phyloP scores from a whole-genome alignment of 2,113 vertebrate genomes.

The Oenanthe melanoleuca region DNA sequence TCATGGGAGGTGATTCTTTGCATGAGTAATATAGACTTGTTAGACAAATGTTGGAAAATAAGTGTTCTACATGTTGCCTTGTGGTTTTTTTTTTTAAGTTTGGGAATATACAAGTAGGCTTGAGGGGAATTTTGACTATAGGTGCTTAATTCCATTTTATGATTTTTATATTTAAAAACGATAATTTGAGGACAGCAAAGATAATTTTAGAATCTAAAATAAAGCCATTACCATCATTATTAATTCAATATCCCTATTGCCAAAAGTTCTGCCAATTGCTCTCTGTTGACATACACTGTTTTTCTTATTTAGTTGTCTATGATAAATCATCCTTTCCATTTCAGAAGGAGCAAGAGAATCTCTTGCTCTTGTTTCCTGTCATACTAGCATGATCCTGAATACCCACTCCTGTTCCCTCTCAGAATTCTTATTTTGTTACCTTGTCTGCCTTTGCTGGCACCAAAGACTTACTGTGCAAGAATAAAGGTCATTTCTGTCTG shows the following conservation, averaged over 20 bases:
- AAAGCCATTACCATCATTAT: not conserved
- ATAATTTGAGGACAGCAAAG: not conserved
- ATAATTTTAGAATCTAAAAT: not conserved
- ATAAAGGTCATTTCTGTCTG: constrained; percentile 21
- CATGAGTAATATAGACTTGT: not conserved
- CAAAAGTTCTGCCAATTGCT: not conserved
- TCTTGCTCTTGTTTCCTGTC: not conserved
- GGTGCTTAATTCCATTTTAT: not conserved
- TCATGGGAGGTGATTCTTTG: not conserved
- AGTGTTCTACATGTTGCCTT: not conserved
- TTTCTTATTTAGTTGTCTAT: not conserved
- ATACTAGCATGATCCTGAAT: not conserved
- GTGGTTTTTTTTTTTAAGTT: not conserved
- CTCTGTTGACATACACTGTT: not conserved
- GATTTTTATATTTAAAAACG: not conserved
- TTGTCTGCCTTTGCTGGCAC: constrained; percentile 13
- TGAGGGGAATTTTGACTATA: not conserved
- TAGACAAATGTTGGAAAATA: constrained; percentile 27
- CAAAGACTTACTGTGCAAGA: not conserved
- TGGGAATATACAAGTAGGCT: not conserved
- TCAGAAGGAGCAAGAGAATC: not conserved
- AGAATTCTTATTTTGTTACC: constrained; percentile 2
- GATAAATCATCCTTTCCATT: constrained; percentile 37
- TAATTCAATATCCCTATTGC: not conserved
- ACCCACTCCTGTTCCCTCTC: not conserved